Percentiles rank a stretch among this genome's conserved stretches.
These are phyloP conservation scores for Rhagophthalmus giganteus DNA, from an alignment of 2,888 invertebrate species.

Conservation along the genomic window DNA sequence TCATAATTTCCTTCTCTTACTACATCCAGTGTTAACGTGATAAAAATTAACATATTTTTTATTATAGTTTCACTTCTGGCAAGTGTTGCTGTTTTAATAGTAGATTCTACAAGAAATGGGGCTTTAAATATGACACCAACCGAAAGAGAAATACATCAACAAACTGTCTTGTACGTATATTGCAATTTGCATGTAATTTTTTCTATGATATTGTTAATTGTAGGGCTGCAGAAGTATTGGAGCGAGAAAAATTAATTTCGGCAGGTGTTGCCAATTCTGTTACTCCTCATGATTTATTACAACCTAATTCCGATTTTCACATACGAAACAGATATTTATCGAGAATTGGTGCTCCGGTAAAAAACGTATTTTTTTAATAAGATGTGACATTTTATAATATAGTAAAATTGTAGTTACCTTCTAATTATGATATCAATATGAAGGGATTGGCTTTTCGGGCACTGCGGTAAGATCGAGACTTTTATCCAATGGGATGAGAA, in stretches of 20 bases:
- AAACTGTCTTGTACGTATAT: conserved; percentile 34
- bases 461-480: conserved; percentile 42
- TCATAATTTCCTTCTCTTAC: no score
- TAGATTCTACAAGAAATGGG: conserved; percentile 61
- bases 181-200: no score
- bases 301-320: conserved; percentile 61
- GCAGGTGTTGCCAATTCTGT: conserved; percentile 54
- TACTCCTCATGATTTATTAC: conserved; percentile 53
- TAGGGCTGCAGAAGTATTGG: conserved; percentile 56
- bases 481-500: not conserved
- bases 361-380: conserved; percentile 33
- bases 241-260: conserved; percentile 59
- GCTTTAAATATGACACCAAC: conserved; percentile 62
- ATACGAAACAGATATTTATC: conserved; percentile 65
- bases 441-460: conserved; percentile 51
- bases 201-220: no score
- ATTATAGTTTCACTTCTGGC: conserved; percentile 71
- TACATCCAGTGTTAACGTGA: no score
- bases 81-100: conserved; percentile 72
- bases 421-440: conserved; percentile 49
- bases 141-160: conserved; percentile 45
- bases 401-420: conserved; percentile 47
- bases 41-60: no score
- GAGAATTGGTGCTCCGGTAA: conserved; percentile 63
- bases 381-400: not conserved